Conservation (phyloP, 2,797 vertebrate species). For the Chrysocyon brachyurus region DNA sequence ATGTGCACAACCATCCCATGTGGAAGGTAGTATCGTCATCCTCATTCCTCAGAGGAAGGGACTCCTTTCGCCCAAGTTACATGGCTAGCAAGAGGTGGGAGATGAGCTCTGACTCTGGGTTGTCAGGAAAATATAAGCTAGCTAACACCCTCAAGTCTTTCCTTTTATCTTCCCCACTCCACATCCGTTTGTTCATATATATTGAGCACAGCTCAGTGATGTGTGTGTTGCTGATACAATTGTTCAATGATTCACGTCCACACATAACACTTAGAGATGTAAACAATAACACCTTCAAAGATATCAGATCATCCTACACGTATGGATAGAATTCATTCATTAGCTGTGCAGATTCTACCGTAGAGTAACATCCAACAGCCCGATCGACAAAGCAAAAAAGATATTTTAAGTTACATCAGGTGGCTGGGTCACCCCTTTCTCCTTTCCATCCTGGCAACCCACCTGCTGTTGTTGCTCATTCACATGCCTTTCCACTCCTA, state of each 20-base stretch:
- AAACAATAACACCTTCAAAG: not conserved
- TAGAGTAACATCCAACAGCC: not conserved
- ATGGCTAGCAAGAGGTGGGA: not conserved
- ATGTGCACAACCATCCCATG: not conserved
- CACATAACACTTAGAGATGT: not conserved
- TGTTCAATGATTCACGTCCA: not conserved
- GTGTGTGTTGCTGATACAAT: not conserved
- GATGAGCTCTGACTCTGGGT: not conserved
- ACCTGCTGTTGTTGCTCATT: not conserved
- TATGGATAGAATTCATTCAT: not conserved
- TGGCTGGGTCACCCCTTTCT: not conserved
- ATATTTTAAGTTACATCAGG: slow-evolving; percentile 55
- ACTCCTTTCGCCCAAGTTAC: not conserved
- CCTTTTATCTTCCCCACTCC: not conserved
- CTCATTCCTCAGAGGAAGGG: not conserved
- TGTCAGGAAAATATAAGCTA: not conserved
- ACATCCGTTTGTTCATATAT: not conserved
- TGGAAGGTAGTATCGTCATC: not conserved
- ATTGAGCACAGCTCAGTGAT: not conserved
- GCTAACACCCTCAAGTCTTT: not conserved
- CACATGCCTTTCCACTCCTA: slow-evolving; percentile 8
- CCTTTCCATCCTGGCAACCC: not conserved
- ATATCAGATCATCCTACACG: not conserved
- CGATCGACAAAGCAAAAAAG: not conserved
- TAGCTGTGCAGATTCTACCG: not conserved